Base-by-base conservation (phyloP, 2,888 invertebrate species). In the Limenitis camilla region DNA sequence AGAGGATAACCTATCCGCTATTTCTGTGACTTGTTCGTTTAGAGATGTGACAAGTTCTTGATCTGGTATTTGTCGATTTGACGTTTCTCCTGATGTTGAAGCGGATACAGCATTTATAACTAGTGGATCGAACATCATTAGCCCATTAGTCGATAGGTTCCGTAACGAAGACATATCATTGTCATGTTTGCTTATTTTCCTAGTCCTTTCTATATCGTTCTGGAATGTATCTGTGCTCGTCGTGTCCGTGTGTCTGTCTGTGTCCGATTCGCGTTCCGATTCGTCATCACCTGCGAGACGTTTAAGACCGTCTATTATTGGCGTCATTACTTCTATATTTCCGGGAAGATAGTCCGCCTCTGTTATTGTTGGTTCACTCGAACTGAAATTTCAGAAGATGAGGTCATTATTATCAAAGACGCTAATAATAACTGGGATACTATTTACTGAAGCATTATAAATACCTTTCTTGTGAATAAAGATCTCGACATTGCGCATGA, bases 401-500 rank as follows among this genome's bases (percentile, higher is more conserved):
- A 19, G 19, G 1, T 19, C 19, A 19, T 19, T 19, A 19, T 19
- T 19, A 19, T 19, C 2, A 19, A 19, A 19, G 19, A 19, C 1
- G 3, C 3, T 19, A 19, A 19, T 19, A 19, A 19, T 19, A 19
- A 19, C 19, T 19, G 3, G 19, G 30, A 29, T 6, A 40, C 8
- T 10, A 6, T 4, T 30, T 30, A 41, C 10, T 42, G 7, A 4
- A 9, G 10, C 35, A 36, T 4, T 19, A 11, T 44, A 42, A 10
- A 3, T 48, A 86, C 86, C 82, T 83, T 43, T 73, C 72, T 39
- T 74, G 78, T 1, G 79, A 72, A 56, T 91, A 90, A 27, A 91
- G 85, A 53, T 92, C 91, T 52, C 91, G 89, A 63, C 92, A 92
- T 58, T 90, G 90, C 1, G 91, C 91, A 64, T 92, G 92, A 65